A percentile compares a stretch with the other conserved stretches of the same genome.
Evolutionary conservation across 2,888 invertebrate species (phyloP).

Genomic region (Phaonia tiefii): DNA sequence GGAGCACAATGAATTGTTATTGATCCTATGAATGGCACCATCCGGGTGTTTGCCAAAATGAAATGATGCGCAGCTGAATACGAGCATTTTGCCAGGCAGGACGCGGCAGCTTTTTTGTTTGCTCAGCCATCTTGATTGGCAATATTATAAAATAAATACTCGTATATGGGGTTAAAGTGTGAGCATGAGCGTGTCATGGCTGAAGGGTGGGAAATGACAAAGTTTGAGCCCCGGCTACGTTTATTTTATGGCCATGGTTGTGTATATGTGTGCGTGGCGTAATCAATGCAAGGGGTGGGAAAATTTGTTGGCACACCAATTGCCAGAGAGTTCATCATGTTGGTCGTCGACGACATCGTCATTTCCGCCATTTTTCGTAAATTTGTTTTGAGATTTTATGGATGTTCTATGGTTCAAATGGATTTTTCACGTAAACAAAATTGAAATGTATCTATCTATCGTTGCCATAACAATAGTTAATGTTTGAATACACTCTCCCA

Average conservation of each 20-base stretch:
- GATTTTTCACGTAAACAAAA: too few species aligned
- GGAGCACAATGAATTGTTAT: conserved; percentile 72
- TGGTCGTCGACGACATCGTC: background rate
- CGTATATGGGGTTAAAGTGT: conserved; percentile 61
- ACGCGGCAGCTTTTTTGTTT: conserved; percentile 75
- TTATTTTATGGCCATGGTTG: conserved; percentile 52
- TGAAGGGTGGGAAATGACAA: conserved; percentile 40
- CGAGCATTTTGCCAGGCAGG: conserved; percentile 29
- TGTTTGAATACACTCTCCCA: too few species aligned
- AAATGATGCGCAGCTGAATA: conserved; percentile 57
- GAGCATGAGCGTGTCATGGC: conserved; percentile 9
- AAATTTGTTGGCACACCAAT: conserved; percentile 49
- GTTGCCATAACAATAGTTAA: too few species aligned
- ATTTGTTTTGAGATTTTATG: too few species aligned
- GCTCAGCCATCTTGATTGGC: conserved; percentile 81
- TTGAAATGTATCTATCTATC: too few species aligned
- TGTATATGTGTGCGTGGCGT: background rate
- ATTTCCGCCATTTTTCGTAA: too few species aligned
- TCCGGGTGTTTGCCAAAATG: conserved; percentile 52
- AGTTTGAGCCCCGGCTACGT: conserved; percentile 22
- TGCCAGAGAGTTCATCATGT: background rate
- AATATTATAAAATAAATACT: conserved; percentile 81
- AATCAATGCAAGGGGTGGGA: conserved; percentile 47
- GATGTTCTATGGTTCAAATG: too few species aligned
- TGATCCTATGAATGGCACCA: conserved; percentile 71